Evolutionary conservation across 2,797 vertebrate species (phyloP), one percentile per base, ranked within the genome.

Genomic region (Helostoma temminkii): DNA sequence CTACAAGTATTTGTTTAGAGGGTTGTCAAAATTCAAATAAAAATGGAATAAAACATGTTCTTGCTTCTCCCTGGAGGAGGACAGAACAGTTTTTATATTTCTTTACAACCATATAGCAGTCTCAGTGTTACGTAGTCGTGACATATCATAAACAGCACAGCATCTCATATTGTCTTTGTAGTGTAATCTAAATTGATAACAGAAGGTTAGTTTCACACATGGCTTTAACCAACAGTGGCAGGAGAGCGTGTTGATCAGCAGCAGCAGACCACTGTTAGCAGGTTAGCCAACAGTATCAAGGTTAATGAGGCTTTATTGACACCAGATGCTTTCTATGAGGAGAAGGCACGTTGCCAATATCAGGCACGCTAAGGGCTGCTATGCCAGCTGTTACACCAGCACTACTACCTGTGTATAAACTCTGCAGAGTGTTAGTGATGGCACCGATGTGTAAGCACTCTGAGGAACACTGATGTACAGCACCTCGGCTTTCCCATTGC

Each of bases 251-350:
- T 16, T 19, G 25, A 16, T 34, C 7, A 49, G 57, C 19, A n/a
- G n/a, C n/a, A n/a, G n/a, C n/a, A n/a, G n/a, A n/a, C n/a, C n/a
- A 24, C 60, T 57, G 49, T 30, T 55, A 46, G 18, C 42, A 45
- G 64, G 57, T 36, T 16, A 50, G 16, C 24, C 37, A 60, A 48
- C 41, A 22, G 4, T 43, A 9, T 50, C 26, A 53, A 75, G 67
- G 64, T 81, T 71, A 82, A 84, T 71, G 48, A 59, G 65, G 19
- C 58, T 70, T 62, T 55, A 74, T 53, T 64, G 62, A 75, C 66
- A 78, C 65, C 80, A 83, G 69, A 68, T 80, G 83, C 69, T 83
- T 67, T 72, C 37, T 63, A 3, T 71, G 28, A 69, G 58, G 19
- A 56, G 19, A 9, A 16, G 63, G 56, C 67, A 5, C 25, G 10